A percentile compares a stretch with the other conserved stretches of the same genome.
Conservation (phyloP, 2,797 vertebrate genomes). For the Crocodylus rhombifer region DNA sequence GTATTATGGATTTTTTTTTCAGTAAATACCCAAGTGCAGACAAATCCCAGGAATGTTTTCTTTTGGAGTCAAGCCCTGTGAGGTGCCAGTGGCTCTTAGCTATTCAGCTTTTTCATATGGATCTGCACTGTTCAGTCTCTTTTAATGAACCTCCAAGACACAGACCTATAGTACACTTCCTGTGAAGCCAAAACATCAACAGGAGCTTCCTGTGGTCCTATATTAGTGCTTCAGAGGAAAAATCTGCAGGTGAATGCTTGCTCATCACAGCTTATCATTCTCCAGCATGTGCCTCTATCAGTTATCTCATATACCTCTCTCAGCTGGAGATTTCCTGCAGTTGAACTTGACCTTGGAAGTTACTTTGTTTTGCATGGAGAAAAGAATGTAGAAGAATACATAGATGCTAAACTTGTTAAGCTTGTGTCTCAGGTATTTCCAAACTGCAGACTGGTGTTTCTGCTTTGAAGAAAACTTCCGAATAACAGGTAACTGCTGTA, state of each 20-base stretch:
- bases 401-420: slow-evolving; percentile 35
- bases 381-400: slow-evolving; percentile 47
- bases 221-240: slow-evolving; percentile 57
- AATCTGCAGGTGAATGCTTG: slow-evolving; percentile 61
- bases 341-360: slow-evolving; percentile 70
- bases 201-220: slow-evolving; percentile 62
- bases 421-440: slow-evolving; percentile 15
- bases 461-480: slow-evolving; percentile 37
- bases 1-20: not conserved
- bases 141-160: slow-evolving; percentile 40
- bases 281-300: slow-evolving; percentile 42
- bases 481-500: not conserved
- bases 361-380: slow-evolving; percentile 37
- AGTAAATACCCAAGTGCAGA: slow-evolving; percentile 39
- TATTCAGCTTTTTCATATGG: slow-evolving; percentile 47
- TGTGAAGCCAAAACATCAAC: slow-evolving; percentile 56
- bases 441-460: not conserved
- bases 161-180: slow-evolving; percentile 46
- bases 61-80: not conserved
- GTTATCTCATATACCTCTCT: slow-evolving; percentile 58
- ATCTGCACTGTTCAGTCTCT: slow-evolving; percentile 38
- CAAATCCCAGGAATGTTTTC: not conserved
- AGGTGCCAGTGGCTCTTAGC: slow-evolving; percentile 51
- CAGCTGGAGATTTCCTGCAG: slow-evolving; percentile 65
- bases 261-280: slow-evolving; percentile 62